Base-by-base conservation (phyloP, 2,113 vertebrate species). In the Elephas maximus region DNA sequence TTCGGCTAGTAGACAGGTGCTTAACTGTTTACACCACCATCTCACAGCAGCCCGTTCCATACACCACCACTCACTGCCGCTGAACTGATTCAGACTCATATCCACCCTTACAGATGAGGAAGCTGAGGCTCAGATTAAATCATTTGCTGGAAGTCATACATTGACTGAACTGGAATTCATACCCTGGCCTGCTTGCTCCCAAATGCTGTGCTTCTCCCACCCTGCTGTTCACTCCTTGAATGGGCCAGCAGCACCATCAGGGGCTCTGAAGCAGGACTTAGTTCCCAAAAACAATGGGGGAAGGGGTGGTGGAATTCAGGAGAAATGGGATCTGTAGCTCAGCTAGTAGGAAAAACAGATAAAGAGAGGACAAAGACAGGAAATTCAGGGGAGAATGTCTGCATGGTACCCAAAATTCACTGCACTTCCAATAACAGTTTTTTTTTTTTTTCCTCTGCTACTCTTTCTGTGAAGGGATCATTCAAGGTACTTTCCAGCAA, bases 401-500 rank as follows among this genome's bases (percentile, higher is more conserved):
- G 2, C 44, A 2, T 33, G 18, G 11, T n/a, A 8, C 24, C 18
- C 28, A 15, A 2, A 4, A 1, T 1, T 76, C 44, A 17, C 1
- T 8, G 48, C 26, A 1, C 30, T 12, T 30, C 63, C 44, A 17
- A 15, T 65, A 45, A 44, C 8, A 48, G 45, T 24, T 65, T 44
- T 37, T 37, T 37, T 37, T 37, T 37, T 37, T 37, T 57, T 85
- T 30, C 74, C 74, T 79, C 79, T 65, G 77, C 63, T 77, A 51
- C 37, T 82, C 41, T 86, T 85, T 91, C 73, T 48, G 15, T 9
- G 67, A 95, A 89, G 41, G 73, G 62, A 60, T 88, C 45, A 18
- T 30, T 88, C 65, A 85, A 82, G 95, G 97, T 97, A 91, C 98
- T 97, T 97, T 96, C 98, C 98, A 90, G 78, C 57, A 81, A 76